A percentile compares a stretch with the other conserved stretches of the same genome.
phyloP scores from a whole-genome alignment of 2,797 vertebrate genomes.

The Falco biarmicus region DNA sequence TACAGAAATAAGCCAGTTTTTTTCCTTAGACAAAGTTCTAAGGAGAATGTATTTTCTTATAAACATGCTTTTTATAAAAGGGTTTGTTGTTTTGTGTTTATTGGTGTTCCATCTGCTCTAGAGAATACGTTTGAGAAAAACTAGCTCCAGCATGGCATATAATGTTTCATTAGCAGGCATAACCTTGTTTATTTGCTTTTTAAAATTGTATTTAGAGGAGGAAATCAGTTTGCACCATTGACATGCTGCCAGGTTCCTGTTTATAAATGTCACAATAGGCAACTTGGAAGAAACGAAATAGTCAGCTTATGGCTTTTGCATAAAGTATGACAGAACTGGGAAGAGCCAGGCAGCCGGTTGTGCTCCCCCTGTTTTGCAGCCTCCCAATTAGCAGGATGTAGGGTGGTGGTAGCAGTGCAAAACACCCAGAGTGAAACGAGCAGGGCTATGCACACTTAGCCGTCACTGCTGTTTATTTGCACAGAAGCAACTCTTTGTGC shows the following conservation, averaged over 20 bases:
- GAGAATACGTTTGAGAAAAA: constrained; percentile 75
- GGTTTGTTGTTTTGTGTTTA: constrained; percentile 69
- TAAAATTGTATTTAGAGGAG: constrained; percentile 83
- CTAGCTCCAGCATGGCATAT: constrained; percentile 77
- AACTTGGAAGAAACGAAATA: constrained; percentile 67
- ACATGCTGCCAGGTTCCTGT: constrained; percentile 82
- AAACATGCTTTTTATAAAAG: constrained; percentile 72
- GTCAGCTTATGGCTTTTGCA: constrained; percentile 72
- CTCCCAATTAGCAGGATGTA: background rate
- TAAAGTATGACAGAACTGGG: constrained; percentile 67
- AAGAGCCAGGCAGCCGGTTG: constrained; percentile 36
- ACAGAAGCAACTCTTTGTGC: constrained; percentile 65
- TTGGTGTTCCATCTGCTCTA: constrained; percentile 74
- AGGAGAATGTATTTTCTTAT: constrained; percentile 69
- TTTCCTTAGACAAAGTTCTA: constrained; percentile 32
- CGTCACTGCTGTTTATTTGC: constrained; percentile 26
- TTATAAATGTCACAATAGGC: constrained; percentile 80
- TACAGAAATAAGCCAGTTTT: constrained; percentile 45
- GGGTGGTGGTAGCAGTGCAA: background rate
- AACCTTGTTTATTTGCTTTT: constrained; percentile 84
- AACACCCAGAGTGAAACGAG: background rate
- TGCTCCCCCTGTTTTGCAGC: constrained; percentile 30
- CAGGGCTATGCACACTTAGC: background rate
- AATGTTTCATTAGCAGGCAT: constrained; percentile 82
- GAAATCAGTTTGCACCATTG: constrained; percentile 83